A percentile compares a stretch with the other conserved stretches of the same genome.
phyloP scores from a whole-genome alignment of 1,140 invertebrate genomes.

The Drosophila kohkoa region DNA sequence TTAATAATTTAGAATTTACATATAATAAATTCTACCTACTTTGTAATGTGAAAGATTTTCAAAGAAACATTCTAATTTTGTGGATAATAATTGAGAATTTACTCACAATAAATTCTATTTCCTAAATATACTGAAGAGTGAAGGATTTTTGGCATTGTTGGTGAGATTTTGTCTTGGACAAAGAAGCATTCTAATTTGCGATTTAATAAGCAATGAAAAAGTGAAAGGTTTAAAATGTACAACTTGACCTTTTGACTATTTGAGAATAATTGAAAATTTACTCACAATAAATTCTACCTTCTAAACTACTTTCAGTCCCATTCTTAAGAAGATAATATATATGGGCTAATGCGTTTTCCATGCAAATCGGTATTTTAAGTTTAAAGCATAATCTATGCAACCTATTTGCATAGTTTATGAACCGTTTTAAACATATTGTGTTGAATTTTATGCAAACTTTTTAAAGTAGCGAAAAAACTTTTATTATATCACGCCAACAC shows the following conservation, averaged over 20 bases:
- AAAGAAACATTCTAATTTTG: neutral
- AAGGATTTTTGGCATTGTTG: neutral
- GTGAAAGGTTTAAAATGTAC: neutral
- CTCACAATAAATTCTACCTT: neutral
- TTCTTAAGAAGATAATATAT: neutral
- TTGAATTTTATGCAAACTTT: constrained; percentile 10
- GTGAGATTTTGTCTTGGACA: neutral
- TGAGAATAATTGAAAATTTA: too few relatives aligned
- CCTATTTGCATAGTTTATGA: constrained; percentile 29
- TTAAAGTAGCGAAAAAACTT: constrained; percentile 1
- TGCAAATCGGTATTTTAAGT: constrained; percentile 22
- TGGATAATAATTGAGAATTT: too few relatives aligned
- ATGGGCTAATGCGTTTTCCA: constrained; percentile 18
- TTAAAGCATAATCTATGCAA: constrained; percentile 26
- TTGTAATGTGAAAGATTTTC: too few relatives aligned
- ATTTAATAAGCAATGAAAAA: neutral
- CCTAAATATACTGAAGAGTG: neutral
- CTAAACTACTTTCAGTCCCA: neutral
- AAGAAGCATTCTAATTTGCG: neutral
- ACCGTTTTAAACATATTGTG: constrained; percentile 15
- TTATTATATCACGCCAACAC: neutral
- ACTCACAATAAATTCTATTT: neutral
- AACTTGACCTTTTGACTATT: neutral
- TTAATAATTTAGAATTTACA: too few relatives aligned
- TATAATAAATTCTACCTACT: too few relatives aligned